These are phyloP conservation scores for Vulpes ferrilata DNA, from an alignment of 2,113 vertebrate species.

Conservation along the genomic window DNA sequence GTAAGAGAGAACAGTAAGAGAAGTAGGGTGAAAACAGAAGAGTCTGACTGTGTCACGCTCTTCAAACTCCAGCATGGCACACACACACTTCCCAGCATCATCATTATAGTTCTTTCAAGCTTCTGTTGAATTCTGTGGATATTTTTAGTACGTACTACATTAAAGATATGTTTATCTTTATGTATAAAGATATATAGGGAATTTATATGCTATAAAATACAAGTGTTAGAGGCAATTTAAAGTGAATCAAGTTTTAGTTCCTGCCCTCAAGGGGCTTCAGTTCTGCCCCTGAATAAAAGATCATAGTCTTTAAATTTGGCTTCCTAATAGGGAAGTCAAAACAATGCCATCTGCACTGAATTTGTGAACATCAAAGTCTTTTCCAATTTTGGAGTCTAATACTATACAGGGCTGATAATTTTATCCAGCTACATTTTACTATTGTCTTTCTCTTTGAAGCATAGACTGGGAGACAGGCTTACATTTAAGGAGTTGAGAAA, in stretches of 20 bases:
- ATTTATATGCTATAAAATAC: conserved; percentile 5
- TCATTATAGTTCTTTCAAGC: neutral
- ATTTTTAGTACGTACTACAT: conserved; percentile 4
- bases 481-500: conserved; percentile 51
- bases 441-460: conserved; percentile 27
- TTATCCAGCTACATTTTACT: conserved; percentile 56
- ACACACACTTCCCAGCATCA: neutral
- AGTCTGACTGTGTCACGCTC: no score
- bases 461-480: neutral
- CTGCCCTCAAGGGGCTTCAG: conserved; percentile 41
- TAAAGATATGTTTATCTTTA: neutral
- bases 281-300: conserved; percentile 16
- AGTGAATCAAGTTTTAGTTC: neutral
- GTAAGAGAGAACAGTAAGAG: neutral
- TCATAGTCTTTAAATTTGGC: conserved; percentile 58
- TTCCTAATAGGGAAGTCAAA: conserved; percentile 53
- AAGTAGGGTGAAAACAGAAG: neutral
- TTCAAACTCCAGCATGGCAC: neutral
- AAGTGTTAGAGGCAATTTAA: conserved; percentile 13
- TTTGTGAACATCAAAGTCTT: conserved; percentile 73
- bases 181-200: neutral
- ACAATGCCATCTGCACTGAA: conserved; percentile 55
- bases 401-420: conserved; percentile 59
- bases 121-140: neutral
- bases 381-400: conserved; percentile 54